Base-by-base conservation (phyloP, 1,140 invertebrate species). In the Drosophila arizonae region DNA sequence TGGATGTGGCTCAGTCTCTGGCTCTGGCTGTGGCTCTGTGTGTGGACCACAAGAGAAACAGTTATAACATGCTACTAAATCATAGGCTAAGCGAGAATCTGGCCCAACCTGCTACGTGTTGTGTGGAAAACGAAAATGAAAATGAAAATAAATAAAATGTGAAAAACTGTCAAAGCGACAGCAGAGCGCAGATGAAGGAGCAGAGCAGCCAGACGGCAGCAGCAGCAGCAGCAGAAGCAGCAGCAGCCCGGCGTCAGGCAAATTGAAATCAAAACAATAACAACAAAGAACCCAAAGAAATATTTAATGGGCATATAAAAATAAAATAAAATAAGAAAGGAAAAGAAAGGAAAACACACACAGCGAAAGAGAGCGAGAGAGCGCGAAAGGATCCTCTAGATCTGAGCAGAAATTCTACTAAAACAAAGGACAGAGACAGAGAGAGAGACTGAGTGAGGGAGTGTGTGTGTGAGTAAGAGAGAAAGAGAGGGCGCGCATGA, bases 1-100 rank as follows among this genome's bases (percentile, higher is more conserved):
- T 70, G 67, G 67, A 15, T 55, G 36, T 68, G 66, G 46, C 17
- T 50, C 9, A 51, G 52, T 43, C 39, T 57, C 5, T 50, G 46
- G 10, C 21, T 30, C 4, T 15, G 50, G 3, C 4, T 45, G 9
- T 24, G 54, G 9, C 51, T 45, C 28, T 41, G 64, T 17, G 48
- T 77, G 48, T 77, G 62, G 65, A 64, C 76, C 78, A 87, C 76
- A 82, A 70, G 57, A 77, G 76, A 79, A 87, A 88, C 84, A 87
- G 82, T 87, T 87, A 87, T 88, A 88, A 80, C 76, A 73, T 70
- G 79, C 82, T 88, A 88, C 84, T 87, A 87, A 87, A 87, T 87
- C 82, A 87, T 87, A 88, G 82, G 54, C 55, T 68, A 68, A 70
- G 28, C 43, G 54, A 45, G 58, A 69, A 69, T 55, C 72, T 66